Base-by-base conservation (phyloP, 2,797 vertebrate species). In the Esox lucius region DNA sequence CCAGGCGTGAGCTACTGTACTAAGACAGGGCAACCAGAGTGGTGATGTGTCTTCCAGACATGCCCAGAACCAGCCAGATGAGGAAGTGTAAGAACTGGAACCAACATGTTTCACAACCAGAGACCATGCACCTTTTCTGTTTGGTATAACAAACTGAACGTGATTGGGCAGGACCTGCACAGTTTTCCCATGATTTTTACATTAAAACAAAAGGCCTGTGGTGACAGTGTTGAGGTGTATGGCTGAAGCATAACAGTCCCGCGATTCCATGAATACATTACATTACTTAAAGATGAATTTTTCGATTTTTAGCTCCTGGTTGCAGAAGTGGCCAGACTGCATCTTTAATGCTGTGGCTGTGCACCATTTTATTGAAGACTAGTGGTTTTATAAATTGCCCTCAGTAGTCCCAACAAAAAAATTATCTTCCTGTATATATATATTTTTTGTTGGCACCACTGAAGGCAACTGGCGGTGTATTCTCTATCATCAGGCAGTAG, bases 1-100 rank as follows among this genome's bases (percentile, higher is more conserved):
- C 82, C 80, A 85, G 75, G 78, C 78, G 76, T 75, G 83, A 77
- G 46, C 68, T 9, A 46, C 42, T 12, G 33, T 80, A 83, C 75
- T 85, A 83, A 87, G 73, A 78, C 75, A 74, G 70, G 53, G n/a
- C 68, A 80, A 78, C 80, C 73, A 75, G 82, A 81, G 77, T 83
- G 78, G 81, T 31, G 65, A 70, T 83, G 79, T 80, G 78, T 82
- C 77, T 17, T 4, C 77, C 73, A 80, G 81, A 85, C 80, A 70
- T 78, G 76, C 66, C 73, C 19, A 0, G 74, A 64, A 80, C 76
- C 79, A 42, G 68, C 26, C 5, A 49, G 56, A 51, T 5, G 33
- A 48, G 68, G 31, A 26, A 46, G 73, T 5, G 33, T 35, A 35
- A 2, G 76, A 59, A 59, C n/a, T 59, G n/a, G 22, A 53, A 53